Evolutionary conservation across 2,797 vertebrate genomes (phyloP), one percentile per base, ranked within the genome.

Genomic region (Protosalanx chinensis): DNA sequence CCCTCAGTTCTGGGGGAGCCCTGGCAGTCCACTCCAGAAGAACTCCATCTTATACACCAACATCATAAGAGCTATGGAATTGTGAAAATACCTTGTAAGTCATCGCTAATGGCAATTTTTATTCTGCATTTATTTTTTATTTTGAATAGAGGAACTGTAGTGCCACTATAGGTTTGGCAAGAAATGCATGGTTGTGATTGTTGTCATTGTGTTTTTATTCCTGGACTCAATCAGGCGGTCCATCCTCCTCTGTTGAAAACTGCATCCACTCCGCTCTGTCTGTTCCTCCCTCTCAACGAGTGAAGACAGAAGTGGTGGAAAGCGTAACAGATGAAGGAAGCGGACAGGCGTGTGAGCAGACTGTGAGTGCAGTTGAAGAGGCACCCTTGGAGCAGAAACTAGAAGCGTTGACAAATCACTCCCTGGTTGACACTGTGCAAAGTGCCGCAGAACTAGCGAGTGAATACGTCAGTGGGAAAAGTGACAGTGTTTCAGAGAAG

Each of bases 231-330:
- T 18, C 66, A 92, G 91, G 79, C 20, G 80, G 79, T 6, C 81
- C 84, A 6, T 80, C 86, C 1, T 86, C 82, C 51, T 82, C 81
- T 1, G 77, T 88, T 0, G 90, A 89, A 1, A 87, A 82, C 79
- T 86, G 86, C 79, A 93, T 93, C 71, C 79, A 92, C 75, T 89
- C 90, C 6, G 86, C 89, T 6, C 80, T 93, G 8, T 89, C 90
- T 8, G 78, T 91, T 37, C 92, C 91, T 71, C 88, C 88, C 1
- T 89, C 88, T 0, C 86, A 89, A 18, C 91, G 84, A 76, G 35
- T 20, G 8, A 67, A 2, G 7, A 71, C 30, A 6, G 77, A 20
- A 79, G 57, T 33, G 27, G 76, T 41, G 8, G 72, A 68, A 29
- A 66, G 4, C n/a, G 56, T 57, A 66, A 67, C 68, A 5, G 16